Base-by-base conservation (phyloP, 2,797 vertebrate genomes). In the Sebastes minor region DNA sequence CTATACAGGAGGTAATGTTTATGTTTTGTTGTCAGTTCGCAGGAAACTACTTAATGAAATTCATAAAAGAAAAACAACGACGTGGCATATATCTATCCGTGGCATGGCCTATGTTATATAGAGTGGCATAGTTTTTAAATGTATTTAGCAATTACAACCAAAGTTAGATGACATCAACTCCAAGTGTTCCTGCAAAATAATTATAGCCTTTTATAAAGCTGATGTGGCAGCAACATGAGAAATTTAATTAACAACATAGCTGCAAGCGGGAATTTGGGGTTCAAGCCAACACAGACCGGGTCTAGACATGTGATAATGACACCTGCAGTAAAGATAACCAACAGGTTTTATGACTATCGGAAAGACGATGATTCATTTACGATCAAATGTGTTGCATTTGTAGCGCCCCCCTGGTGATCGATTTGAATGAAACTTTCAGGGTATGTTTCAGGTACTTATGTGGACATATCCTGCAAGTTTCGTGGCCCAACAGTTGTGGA, bases 21-120 rank as follows among this genome's bases (percentile, higher is more conserved):
- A 10, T 55, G n/a, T 56, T 72, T 62, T 70, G 13, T 49, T 76
- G 22, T 32, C 33, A 22, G 5, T 74, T 42, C 60, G 2, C 42
- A 49, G 62, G 28, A 71, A 73, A 56, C 25, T 66, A 5, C 13
- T 20, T 30, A 82, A 72, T 52, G 1, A 33, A 85, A 57, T 64
- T 30, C 9, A 57, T 52, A 25, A 57, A 64, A 68, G 20, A 60
- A 22, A 35, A 59, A 23, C 20, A 59, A 28, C 35, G 5, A 63
- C 27, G 12, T 18, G 42, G 42, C 23, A 33, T 65, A 27, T n/a
- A 22, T 30, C n/a, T 33, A 5, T 62, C 7, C 1, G 49, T 52
- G 22, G 6, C 7, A 6, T 22, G 22, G 23, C 23, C 52, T 57
- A 18, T 71, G 12, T 70, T 4, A 61, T 33, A 60, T 20, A 11